Evolutionary conservation across 2,888 invertebrate species (phyloP).

Genomic region (Caenorhabditis sp.): DNA sequence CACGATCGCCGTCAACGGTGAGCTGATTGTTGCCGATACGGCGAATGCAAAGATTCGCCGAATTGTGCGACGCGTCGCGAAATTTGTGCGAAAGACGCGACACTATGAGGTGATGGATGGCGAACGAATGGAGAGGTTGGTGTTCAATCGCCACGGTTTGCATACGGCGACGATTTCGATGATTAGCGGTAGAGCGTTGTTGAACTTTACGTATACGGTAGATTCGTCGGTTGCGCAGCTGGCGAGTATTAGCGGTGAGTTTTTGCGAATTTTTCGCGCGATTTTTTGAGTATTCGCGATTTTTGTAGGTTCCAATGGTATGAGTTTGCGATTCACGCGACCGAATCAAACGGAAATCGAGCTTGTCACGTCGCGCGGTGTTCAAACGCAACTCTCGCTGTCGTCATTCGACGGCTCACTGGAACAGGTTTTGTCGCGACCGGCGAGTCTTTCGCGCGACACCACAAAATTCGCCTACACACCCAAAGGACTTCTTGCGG

Average conservation of each 20-base stretch:
- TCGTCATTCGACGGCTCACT: conserved; percentile 40
- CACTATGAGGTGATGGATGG: conserved; percentile 88
- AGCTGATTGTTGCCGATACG: conserved; percentile 90
- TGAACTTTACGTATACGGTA: conserved; percentile 93
- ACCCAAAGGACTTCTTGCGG: conserved; percentile 34
- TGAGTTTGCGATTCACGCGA: conserved; percentile 76
- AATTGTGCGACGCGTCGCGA: conserved; percentile 78
- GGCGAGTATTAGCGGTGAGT: conserved; percentile 72
- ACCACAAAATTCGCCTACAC: conserved; percentile 37
- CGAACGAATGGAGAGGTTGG: conserved; percentile 61
- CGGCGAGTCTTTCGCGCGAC: conserved; percentile 12
- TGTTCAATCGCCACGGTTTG: conserved; percentile 81
- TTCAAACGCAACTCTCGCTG: conserved; percentile 24
- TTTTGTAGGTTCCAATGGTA: conserved; percentile 87
- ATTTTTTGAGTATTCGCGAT: too few species aligned
- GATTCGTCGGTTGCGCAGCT: conserved; percentile 89
- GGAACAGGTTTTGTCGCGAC: conserved; percentile 23
- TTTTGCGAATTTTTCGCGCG: too few species aligned
- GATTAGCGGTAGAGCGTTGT: conserved; percentile 89
- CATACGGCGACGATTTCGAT: conserved; percentile 80
- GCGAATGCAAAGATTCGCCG: conserved; percentile 42
- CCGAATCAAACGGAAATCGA: conserved; percentile 31
- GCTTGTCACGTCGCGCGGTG: conserved; percentile 40
- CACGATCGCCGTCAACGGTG: conserved; percentile 93
- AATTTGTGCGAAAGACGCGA: conserved; percentile 69